phyloP scores from a whole-genome alignment of 1,140 invertebrate genomes.

The Drosophila nebulosa region DNA sequence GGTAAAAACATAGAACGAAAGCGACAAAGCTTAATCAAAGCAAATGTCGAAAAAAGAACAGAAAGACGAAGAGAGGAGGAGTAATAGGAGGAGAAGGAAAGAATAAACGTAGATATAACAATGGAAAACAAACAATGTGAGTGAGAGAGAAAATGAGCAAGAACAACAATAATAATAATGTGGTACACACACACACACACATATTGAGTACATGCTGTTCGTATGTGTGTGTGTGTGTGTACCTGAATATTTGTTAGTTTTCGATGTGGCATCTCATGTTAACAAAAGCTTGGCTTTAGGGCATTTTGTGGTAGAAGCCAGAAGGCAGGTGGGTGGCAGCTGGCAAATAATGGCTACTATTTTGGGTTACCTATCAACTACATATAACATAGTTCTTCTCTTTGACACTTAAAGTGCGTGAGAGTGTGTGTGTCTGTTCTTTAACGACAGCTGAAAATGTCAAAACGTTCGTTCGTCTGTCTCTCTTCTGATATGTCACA shows the following conservation, averaged over 20 bases:
- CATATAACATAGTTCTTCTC: neutral
- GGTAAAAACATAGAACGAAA: constrained; percentile 22
- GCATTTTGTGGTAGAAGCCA: neutral
- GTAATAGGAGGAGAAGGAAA: constrained; percentile 32
- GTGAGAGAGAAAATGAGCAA: constrained; percentile 60
- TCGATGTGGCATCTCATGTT: constrained; percentile 53
- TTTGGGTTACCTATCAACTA: constrained; percentile 3
- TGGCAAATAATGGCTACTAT: constrained; percentile 4
- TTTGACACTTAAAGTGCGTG: neutral
- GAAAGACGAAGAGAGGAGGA: constrained; percentile 27
- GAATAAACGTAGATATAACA: constrained; percentile 37
- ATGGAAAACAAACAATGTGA: constrained; percentile 71
- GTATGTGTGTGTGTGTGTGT: constrained; percentile 23
- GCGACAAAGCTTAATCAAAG: constrained; percentile 50
- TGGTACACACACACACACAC: constrained; percentile 34
- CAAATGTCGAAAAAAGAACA: constrained; percentile 16
- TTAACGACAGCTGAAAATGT: neutral
- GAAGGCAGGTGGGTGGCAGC: neutral
- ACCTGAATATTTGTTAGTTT: constrained; percentile 64
- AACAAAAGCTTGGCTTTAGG: constrained; percentile 59
- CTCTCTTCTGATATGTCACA: neutral
- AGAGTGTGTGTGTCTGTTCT: neutral
- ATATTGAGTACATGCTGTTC: constrained; percentile 28
- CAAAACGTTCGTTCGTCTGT: neutral
- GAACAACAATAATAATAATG: constrained; percentile 67